These are phyloP conservation scores for Polietes domitor DNA, from an alignment of 2,888 invertebrate species.

Conservation along the genomic window DNA sequence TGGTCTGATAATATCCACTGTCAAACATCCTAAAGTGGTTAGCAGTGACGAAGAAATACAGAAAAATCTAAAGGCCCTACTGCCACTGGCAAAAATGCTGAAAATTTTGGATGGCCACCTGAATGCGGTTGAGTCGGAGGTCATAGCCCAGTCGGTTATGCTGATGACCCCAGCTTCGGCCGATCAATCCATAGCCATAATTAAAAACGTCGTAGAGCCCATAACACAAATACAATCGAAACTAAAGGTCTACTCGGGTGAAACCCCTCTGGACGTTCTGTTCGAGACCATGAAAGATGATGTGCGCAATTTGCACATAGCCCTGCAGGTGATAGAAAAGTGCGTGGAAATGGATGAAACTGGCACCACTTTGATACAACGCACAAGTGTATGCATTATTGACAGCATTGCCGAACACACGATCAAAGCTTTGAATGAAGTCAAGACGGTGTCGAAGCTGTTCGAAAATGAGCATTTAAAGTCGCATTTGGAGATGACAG, in stretches of 20 bases:
- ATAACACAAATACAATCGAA: conserved; percentile 85
- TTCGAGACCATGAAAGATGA: conserved; percentile 84
- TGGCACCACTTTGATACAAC: conserved; percentile 86
- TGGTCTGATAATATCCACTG: conserved; percentile 78
- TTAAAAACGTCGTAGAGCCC: conserved; percentile 84
- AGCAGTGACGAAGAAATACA: conserved; percentile 82
- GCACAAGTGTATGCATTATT: conserved; percentile 86
- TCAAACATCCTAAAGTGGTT: conserved; percentile 74
- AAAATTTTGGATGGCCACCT: conserved; percentile 83
- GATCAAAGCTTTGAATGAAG: conserved; percentile 82
- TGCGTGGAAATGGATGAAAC: conserved; percentile 86
- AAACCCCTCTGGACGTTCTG: conserved; percentile 79
- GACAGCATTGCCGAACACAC: conserved; percentile 84
- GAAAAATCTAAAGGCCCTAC: conserved; percentile 80
- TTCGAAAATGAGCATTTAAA: conserved; percentile 81
- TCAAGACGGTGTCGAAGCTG: conserved; percentile 81
- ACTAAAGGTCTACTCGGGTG: conserved; percentile 82
- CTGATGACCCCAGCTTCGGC: conserved; percentile 86
- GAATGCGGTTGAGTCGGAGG: conserved; percentile 85
- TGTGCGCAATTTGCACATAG: conserved; percentile 85
- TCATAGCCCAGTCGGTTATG: conserved; percentile 84
- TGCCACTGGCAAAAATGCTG: conserved; percentile 80
- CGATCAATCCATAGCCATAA: conserved; percentile 85
- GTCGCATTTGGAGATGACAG: conserved; percentile 81
- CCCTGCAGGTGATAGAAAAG: conserved; percentile 85